These are phyloP conservation scores for Campylorhamphus procurvoides DNA, from an alignment of 2,113 vertebrate species.

Conservation along the genomic window DNA sequence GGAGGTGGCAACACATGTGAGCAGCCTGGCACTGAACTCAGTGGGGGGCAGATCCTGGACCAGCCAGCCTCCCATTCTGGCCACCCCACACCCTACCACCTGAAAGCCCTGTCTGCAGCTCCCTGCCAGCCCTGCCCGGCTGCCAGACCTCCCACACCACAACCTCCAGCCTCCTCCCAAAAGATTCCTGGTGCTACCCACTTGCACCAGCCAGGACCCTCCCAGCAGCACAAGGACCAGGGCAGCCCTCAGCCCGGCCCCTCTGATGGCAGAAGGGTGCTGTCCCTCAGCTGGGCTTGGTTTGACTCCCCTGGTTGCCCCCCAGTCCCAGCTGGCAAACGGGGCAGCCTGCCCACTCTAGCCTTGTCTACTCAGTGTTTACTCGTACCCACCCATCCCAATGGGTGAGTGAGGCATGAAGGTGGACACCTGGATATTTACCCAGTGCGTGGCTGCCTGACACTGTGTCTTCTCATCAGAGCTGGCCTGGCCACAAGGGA, in stretches of 20 bases:
- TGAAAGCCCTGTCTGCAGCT: not conserved
- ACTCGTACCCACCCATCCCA: accelerated
- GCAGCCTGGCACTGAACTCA: not conserved
- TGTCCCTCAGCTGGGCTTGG: not conserved
- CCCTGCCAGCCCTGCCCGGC: not conserved
- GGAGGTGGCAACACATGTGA: accelerated
- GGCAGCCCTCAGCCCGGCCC: not conserved
- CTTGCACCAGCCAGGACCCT: not conserved
- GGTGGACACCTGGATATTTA: not conserved
- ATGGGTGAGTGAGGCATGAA: not conserved
- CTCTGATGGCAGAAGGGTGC: not conserved
- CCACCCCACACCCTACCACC: not conserved
- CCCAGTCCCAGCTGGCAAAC: not conserved
- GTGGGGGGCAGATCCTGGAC: not conserved
- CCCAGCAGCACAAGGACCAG: not conserved
- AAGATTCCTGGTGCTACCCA: not conserved
- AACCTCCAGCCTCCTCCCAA: not conserved
- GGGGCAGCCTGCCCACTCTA: not conserved
- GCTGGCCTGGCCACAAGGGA: accelerated
- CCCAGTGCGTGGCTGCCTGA: not conserved
- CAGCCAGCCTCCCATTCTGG: not conserved
- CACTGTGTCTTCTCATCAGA: not conserved
- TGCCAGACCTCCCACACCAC: not conserved
- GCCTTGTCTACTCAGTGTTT: not conserved
- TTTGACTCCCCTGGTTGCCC: not conserved